Evolutionary conservation across 2,888 invertebrate genomes (phyloP).

Genomic region (Nephrocerus scutellatus): DNA sequence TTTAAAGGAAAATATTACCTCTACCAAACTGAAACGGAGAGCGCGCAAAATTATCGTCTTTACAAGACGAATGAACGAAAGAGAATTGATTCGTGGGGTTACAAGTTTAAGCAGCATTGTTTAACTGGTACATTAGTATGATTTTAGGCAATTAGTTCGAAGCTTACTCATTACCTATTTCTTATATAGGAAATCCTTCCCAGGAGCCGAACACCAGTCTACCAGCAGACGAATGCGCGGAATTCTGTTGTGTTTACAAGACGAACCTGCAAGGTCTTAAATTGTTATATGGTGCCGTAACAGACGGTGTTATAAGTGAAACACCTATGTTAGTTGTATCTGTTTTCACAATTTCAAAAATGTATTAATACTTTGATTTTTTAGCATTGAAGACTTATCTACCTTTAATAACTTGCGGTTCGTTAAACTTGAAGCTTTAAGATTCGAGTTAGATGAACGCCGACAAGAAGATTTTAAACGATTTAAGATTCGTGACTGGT

Average conservation of each 20-base stretch:
- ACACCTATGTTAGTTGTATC: too few species aligned
- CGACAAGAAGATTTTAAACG: slow-evolving; percentile 54
- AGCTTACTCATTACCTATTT: too few species aligned
- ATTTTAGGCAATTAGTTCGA: too few species aligned
- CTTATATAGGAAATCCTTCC: slow-evolving; percentile 23
- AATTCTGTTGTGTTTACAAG: slow-evolving; percentile 59
- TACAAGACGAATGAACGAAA: slow-evolving; percentile 51
- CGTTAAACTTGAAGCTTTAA: slow-evolving; percentile 66
- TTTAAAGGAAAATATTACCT: slow-evolving; percentile 62
- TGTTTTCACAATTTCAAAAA: too few species aligned
- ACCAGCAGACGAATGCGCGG: slow-evolving; percentile 61
- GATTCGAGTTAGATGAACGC: slow-evolving; percentile 50
- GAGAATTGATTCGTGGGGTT: slow-evolving; percentile 60
- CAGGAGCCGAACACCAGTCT: slow-evolving; percentile 41
- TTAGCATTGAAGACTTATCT: slow-evolving; percentile 15
- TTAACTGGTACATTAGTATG: slow-evolving; percentile 56
- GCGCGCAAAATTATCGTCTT: slow-evolving; percentile 46
- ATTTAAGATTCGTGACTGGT: slow-evolving; percentile 61
- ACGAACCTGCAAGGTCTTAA: slow-evolving; percentile 51
- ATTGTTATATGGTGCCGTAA: slow-evolving; percentile 67
- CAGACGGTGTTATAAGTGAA: slow-evolving; percentile 56
- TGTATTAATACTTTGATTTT: background rate
- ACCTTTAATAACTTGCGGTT: slow-evolving; percentile 47
- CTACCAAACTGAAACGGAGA: slow-evolving; percentile 60
- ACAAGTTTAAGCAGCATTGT: slow-evolving; percentile 70